phyloP scores from a whole-genome alignment of 2,113 vertebrate genomes.

The Brachionichthys hirsutus region DNA sequence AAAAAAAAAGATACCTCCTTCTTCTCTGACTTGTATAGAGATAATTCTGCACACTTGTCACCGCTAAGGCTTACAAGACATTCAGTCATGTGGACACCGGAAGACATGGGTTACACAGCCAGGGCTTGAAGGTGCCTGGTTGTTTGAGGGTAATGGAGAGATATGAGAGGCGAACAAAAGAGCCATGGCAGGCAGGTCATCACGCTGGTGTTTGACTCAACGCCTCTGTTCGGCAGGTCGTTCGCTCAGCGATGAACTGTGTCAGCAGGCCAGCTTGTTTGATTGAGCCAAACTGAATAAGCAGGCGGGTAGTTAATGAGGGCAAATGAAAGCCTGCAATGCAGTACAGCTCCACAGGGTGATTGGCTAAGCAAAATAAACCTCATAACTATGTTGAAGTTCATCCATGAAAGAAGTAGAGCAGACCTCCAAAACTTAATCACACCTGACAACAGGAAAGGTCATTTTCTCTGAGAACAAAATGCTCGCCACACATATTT shows the following conservation, averaged over 20 bases:
- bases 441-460: slow-evolving; percentile 27
- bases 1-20: slow-evolving; percentile 12
- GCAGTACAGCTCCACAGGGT: slow-evolving; percentile 32
- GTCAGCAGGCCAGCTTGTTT: slow-evolving; percentile 52
- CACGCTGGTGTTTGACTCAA: slow-evolving; percentile 56
- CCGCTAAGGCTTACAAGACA: background rate
- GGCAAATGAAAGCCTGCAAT: slow-evolving; percentile 61
- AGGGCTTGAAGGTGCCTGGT: background rate
- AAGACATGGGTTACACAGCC: slow-evolving; percentile 20
- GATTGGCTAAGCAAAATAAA: slow-evolving; percentile 61
- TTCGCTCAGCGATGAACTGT: slow-evolving; percentile 43
- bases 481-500: background rate
- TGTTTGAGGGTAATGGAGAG: slow-evolving; percentile 58
- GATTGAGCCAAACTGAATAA: slow-evolving; percentile 59
- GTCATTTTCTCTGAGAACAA: background rate
- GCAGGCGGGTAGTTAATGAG: slow-evolving; percentile 65
- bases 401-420: slow-evolving; percentile 2
- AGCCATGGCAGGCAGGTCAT: slow-evolving; percentile 56
- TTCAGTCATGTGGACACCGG: background rate
- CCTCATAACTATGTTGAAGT: slow-evolving; percentile 9
- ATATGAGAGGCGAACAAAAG: slow-evolving; percentile 55
- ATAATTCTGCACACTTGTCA: slow-evolving; percentile 37
- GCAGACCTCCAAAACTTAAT: background rate
- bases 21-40: slow-evolving; percentile 14
- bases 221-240: slow-evolving; percentile 65